These are phyloP conservation scores for Desmophyllum pertusum DNA, from an alignment of 92 coral and sea anemone genomes.

Conservation along the genomic window DNA sequence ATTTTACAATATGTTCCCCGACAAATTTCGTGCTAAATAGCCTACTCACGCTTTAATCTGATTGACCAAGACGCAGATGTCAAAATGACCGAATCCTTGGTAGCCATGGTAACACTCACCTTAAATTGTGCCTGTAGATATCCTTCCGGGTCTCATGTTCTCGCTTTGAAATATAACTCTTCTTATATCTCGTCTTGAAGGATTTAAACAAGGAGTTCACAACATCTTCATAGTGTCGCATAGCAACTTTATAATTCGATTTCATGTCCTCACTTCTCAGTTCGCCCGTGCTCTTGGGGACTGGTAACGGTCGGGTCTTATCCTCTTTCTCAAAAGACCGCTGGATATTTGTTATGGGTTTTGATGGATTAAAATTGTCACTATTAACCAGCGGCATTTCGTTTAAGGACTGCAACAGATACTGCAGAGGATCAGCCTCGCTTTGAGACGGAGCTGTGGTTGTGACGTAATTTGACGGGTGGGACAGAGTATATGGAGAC, in stretches of 20 bases:
- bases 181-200: constrained; percentile 70
- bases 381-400: constrained; percentile 58
- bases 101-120: constrained; percentile 56
- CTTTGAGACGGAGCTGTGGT: constrained; percentile 9
- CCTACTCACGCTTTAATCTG: not conserved
- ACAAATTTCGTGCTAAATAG: too few relatives aligned
- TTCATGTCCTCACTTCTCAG: not conserved
- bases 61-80: not conserved
- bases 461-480: constrained; percentile 36
- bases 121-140: constrained; percentile 93
- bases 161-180: constrained; percentile 68
- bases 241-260: constrained; percentile 22
- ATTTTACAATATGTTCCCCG: too few relatives aligned
- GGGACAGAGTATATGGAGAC: constrained; percentile 75
- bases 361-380: not conserved
- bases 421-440: constrained; percentile 55
- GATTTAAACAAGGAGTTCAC: constrained; percentile 71
- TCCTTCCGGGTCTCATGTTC: constrained; percentile 91
- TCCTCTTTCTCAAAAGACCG: not conserved
- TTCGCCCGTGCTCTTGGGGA: constrained; percentile 1
- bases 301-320: constrained; percentile 20
- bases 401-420: constrained; percentile 64
- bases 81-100: not conserved
- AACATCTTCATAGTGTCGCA: constrained; percentile 90
- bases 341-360: not conserved